Evolutionary conservation across 2,888 invertebrate genomes (phyloP), one percentile per base, ranked within the genome.

Genomic region (Protonemura montana): DNA sequence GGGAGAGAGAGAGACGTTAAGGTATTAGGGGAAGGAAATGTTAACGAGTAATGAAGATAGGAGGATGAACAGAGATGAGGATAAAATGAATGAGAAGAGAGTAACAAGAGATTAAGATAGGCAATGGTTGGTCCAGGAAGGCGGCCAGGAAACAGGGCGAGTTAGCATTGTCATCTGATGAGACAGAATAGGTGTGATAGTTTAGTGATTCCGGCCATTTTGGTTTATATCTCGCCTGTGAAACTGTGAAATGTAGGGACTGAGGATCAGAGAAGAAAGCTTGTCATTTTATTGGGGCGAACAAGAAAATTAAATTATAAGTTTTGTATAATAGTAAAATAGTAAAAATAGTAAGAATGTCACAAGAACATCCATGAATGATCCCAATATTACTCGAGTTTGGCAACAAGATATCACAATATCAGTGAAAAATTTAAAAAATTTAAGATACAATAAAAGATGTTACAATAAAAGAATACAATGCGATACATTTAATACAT

Each of bases 41-140:
- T 78, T 78, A 78, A 59, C 59, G 78, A 78, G 78, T 78, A 78
- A 28, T 27, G 27, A 29, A 78, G 78, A 28, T 78, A 78, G 78
- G 29, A 78, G 29, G 78, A 28, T 28, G 29, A 78, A 78, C 28
- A 78, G 78, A 78, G 78, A 28, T 28, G 78, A 27, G 78, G 27
- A 78, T 59, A 59, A 59, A 59, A 59, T 59, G 59, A 59, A 78
- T 27, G 78, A 78, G 78, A 28, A 29, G 78, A 78, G 78, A 28
- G 78, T 78, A 28, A 29, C 78, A 29, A 78, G 78, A 78, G 78
- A 28, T 78, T 78, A 29, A 78, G 78, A 78, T 78, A 29, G 78
- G 29, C 27, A 10, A 78, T 78, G 78, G 78, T 7, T 78, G 78
- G 78, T 28, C 29, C 16, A 59, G 59, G 59, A 59, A 3, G 59